Conservation (phyloP, 2,888 invertebrate genomes). For the Macaria liturata region DNA sequence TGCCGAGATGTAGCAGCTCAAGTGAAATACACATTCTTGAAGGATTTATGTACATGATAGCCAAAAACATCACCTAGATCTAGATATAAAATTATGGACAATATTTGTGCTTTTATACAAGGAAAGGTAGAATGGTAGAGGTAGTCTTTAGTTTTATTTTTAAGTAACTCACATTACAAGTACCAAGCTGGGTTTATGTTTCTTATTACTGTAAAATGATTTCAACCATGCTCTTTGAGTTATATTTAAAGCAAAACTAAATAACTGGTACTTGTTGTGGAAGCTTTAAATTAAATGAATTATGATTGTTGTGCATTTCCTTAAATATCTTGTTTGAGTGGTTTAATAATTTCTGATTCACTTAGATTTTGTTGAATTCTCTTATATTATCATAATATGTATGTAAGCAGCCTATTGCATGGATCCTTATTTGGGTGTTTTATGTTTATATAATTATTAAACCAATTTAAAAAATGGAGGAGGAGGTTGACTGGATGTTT, state of each 20-base stretch:
- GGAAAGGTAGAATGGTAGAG: conserved; percentile 35
- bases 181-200: conserved; percentile 1
- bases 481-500: too few species aligned
- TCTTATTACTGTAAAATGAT: conserved; percentile 1
- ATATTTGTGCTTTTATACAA: conserved; percentile 54
- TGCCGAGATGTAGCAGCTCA: conserved; percentile 85
- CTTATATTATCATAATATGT: too few species aligned
- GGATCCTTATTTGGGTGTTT: too few species aligned
- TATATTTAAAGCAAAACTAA: too few species aligned
- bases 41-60: conserved; percentile 33
- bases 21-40: conserved; percentile 58
- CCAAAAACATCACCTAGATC: conserved; percentile 44
- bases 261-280: conserved; percentile 10
- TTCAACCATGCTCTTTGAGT: too few species aligned
- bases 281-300: conserved; percentile 19
- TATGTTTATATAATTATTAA: too few species aligned
- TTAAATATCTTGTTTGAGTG: too few species aligned
- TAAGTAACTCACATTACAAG: conserved; percentile 14
- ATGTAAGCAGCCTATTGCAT: too few species aligned
- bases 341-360: too few species aligned
- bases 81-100: conserved; percentile 46
- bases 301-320: background rate
- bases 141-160: conserved; percentile 20
- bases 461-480: too few species aligned
- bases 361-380: too few species aligned